phyloP scores from a whole-genome alignment of 2,797 vertebrate species.

The Spinus olivaceus region DNA sequence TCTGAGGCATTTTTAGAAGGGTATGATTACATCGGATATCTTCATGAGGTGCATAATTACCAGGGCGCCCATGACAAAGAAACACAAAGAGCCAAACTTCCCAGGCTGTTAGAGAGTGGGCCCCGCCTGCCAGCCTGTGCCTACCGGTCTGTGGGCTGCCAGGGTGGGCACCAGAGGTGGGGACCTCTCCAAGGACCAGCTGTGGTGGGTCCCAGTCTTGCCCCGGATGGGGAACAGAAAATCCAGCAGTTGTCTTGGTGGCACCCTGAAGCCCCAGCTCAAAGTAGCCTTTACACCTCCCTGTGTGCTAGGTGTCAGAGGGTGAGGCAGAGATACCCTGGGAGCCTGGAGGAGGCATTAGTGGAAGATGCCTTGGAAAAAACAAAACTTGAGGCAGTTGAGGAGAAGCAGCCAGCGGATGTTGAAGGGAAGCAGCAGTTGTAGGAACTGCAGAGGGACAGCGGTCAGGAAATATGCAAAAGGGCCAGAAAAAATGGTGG shows the following conservation, averaged over 20 bases:
- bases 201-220: background rate
- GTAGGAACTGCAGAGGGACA: background rate
- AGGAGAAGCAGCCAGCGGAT: background rate
- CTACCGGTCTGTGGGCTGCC: accelerated
- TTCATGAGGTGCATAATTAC: conserved; percentile 75
- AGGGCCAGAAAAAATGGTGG: background rate
- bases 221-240: accelerated
- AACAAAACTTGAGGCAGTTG: background rate
- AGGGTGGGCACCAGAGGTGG: background rate
- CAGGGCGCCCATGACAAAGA: conserved; percentile 48
- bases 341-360: background rate
- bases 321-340: background rate
- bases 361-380: background rate
- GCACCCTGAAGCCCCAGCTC: background rate
- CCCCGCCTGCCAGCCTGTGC: accelerated
- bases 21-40: conserved; percentile 73
- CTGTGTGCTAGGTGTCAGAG: accelerated
- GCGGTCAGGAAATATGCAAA: accelerated
- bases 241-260: background rate
- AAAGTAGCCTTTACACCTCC: background rate
- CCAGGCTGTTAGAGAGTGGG: background rate
- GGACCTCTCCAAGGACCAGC: background rate
- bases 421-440: background rate
- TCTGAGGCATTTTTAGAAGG: conserved; percentile 76
- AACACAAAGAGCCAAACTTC: conserved; percentile 60